Percentiles rank a stretch among this genome's conserved stretches.
Conservation (phyloP, 2,888 invertebrate species). For the Acrobasis suavella region DNA sequence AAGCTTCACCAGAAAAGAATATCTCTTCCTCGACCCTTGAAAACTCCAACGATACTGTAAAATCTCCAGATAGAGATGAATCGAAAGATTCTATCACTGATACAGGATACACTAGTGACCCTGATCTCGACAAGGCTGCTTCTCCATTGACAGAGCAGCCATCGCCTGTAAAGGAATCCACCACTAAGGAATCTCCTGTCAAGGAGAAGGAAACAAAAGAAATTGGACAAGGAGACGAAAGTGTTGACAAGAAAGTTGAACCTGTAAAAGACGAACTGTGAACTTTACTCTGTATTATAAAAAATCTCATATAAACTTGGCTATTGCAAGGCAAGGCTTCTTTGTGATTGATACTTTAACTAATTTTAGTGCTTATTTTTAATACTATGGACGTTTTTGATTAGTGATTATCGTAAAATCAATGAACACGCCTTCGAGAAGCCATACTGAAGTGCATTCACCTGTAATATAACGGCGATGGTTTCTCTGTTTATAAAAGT, state of each 20-base stretch:
- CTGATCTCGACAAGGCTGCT: slow-evolving; percentile 34
- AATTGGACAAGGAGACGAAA: slow-evolving; percentile 14
- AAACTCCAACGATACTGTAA: slow-evolving; percentile 45
- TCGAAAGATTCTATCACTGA: slow-evolving; percentile 57
- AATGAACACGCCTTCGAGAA: slow-evolving; percentile 20
- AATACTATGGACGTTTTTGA: slow-evolving; percentile 18
- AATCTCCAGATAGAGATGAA: slow-evolving; percentile 49
- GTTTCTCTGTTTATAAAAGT: slow-evolving; percentile 18
- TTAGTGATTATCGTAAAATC: slow-evolving; percentile 28
- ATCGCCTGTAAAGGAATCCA: slow-evolving; percentile 21
- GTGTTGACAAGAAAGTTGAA: slow-evolving; percentile 17
- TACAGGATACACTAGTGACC: slow-evolving; percentile 50
- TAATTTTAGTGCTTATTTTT: slow-evolving; percentile 30
- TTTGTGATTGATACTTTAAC: slow-evolving; percentile 34
- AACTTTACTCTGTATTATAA: slow-evolving; percentile 31
- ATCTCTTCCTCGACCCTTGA: slow-evolving; percentile 44
- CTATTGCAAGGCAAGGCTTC: slow-evolving; percentile 36
- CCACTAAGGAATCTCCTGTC: slow-evolving; percentile 24
- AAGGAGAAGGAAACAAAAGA: slow-evolving; percentile 21
- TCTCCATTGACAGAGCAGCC: background rate
- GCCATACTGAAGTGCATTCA: slow-evolving; percentile 28
- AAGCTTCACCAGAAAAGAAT: slow-evolving; percentile 39
- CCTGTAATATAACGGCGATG: slow-evolving; percentile 4
- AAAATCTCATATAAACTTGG: slow-evolving; percentile 30
- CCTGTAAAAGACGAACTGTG: slow-evolving; percentile 24